Base-by-base conservation (phyloP, 1,140 invertebrate genomes). In the Caenorhabditis inopinata region DNA sequence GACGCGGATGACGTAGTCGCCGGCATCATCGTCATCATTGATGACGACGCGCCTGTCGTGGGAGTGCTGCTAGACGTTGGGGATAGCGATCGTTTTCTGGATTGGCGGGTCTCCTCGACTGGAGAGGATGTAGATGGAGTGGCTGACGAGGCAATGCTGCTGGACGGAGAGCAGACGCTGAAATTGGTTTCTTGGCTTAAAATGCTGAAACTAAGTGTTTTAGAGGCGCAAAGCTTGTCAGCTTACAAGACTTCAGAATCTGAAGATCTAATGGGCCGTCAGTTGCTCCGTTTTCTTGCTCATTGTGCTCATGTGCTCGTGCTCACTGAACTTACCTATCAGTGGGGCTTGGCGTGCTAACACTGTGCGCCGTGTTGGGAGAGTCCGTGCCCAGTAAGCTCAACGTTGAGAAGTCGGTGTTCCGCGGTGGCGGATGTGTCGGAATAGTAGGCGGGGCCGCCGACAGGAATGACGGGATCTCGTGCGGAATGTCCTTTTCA, bases 1-100 rank as follows among this genome's bases (percentile, higher is more conserved):
- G 75, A 62, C 21, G 75, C n/a, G 4, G 78, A 73, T 14, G 68
- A 45, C 12, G 62, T 79, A 3, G 42, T 68, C 38, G 62, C 5
- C 0, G 68, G 11, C 6, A n/a, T 27, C 25, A 12, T 21, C 38
- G 38, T 27, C 14, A 23, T 35, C 14, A 18, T 3, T 46, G 21
- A 18, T 25, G 68, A 74, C n/a, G 18, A 38, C n/a, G 68, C n/a
- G 21, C 7, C 12, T 68, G 25, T n/a, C 7, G 5, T 16, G 49
- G 29, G 3, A 68, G 76, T 12, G 16, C 49, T 35, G 53, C 27
- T 6, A 18, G 18, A 6, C 16, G 16, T 3, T 45, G 73, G 53
- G 58, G 35, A 49, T 18, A 38, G 23, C 0, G 46, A 38, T 62
- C 49, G 32, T 47, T 47, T 47, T 18, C 75, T 3, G 29, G 47